Evolutionary conservation across 2,113 vertebrate genomes (phyloP).

Genomic region (Notarius lentiginosus): DNA sequence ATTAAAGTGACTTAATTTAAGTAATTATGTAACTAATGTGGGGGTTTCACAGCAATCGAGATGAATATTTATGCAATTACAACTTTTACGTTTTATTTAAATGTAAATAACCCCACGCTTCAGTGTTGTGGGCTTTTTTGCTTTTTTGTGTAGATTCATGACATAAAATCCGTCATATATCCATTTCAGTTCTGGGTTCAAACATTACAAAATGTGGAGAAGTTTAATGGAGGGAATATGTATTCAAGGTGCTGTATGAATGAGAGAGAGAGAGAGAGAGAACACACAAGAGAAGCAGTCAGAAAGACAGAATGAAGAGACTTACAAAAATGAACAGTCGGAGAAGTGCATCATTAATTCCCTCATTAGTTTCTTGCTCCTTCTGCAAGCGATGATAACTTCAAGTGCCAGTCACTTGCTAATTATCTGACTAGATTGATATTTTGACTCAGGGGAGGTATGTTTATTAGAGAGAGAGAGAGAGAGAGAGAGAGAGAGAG

Average conservation of each 20-base stretch:
- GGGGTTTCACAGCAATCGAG: not conserved
- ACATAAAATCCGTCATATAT: not conserved
- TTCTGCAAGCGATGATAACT: not conserved
- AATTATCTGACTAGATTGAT: conserved; percentile 4
- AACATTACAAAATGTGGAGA: not conserved
- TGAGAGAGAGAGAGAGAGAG: not conserved
- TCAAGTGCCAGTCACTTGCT: not conserved
- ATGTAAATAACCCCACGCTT: not conserved
- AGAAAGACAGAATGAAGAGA: not conserved
- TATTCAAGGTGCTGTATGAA: not conserved
- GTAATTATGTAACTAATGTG: not conserved
- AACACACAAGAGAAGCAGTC: not conserved
- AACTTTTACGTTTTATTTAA: not conserved
- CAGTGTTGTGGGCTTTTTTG: not conserved
- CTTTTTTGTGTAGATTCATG: not conserved
- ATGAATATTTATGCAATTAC: not conserved
- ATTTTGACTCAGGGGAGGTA: not conserved
- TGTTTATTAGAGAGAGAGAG: not conserved
- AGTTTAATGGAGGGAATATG: not conserved
- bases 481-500: not conserved
- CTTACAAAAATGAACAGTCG: conserved; percentile 55
- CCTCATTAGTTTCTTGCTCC: conserved; percentile 63
- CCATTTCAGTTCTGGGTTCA: not conserved
- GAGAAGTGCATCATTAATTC: conserved; percentile 72
- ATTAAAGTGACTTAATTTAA: not conserved